Base-by-base conservation (phyloP, 92 coral and sea anemone species). In the Muricea muricata region DNA sequence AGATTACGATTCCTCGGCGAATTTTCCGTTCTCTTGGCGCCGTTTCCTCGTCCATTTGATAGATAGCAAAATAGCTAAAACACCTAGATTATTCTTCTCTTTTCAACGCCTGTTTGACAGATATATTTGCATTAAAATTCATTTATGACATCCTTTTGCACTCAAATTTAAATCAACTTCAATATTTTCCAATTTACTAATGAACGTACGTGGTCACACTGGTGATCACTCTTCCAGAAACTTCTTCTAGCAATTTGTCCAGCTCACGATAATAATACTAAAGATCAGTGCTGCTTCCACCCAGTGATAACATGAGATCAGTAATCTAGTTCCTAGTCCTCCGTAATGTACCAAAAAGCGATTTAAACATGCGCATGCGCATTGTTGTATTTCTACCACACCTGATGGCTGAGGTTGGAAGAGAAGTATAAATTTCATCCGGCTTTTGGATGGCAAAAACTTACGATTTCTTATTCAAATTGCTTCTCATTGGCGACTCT, bases 391-490 rank as follows among this genome's bases (percentile, higher is more conserved):
- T 47, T 70, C 67, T 76, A 94, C 98, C 98, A 94, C 98, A 94
- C 98, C 98, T 93, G 95, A 78, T 78, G 83, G 83, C 83, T 54
- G 65, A 56, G 28, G 50, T 46, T 39, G 65, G 47, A 29, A 65
- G 58, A 57, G 46, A 56, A 78, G 70, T 33, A 55, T 78, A 78
- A 57, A 78, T 56, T 78, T 78, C 83, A 56, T 78, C 83, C 83
- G 83, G 83, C 83, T 56, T 78, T 56, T 78, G 83, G 83, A 97
- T 97, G 99, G 99, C 99, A 85, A 97, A 97, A 89, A 97, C 97
- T 69, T 97, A 97, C 90, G 99, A 97, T 93, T 97, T 97, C 73
- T 97, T 97, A 87, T 97, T 97, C 84, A 97, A 97, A 78, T 76
- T 97, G 55, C 91, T 97, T 75, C 91, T 97, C 34, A 97, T 97